A percentile compares a stretch with the other conserved stretches of the same genome.
Evolutionary conservation across 2,888 invertebrate genomes (phyloP).

Genomic region (Campopleginae sp.): DNA sequence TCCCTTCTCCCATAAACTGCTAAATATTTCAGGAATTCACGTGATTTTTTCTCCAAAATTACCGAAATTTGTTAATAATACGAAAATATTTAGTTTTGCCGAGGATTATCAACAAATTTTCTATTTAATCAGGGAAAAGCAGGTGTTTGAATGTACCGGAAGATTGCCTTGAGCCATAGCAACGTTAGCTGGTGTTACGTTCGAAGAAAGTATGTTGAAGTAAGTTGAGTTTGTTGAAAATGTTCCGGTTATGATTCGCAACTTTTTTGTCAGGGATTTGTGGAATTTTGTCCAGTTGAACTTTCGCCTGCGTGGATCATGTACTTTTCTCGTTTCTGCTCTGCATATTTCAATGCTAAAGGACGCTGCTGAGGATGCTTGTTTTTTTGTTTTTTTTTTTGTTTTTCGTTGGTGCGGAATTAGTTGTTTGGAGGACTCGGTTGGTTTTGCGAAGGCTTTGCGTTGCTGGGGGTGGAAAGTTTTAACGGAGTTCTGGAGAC

Average conservation of each 20-base stretch:
- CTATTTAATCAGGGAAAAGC: background rate
- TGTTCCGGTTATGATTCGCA: conserved; percentile 2
- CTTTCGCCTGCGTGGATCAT: conserved; percentile 26
- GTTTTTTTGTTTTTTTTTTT: conserved; percentile 28
- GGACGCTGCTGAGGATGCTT: background rate
- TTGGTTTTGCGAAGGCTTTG: background rate
- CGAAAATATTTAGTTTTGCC: too few species aligned
- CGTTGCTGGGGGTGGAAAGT: background rate
- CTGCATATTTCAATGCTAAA: background rate
- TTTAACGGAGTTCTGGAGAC: conserved; percentile 13
- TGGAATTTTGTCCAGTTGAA: conserved; percentile 18
- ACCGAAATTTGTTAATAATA: too few species aligned
- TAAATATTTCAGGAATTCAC: background rate
- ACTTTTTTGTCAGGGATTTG: conserved; percentile 20
- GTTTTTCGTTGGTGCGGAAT: background rate
- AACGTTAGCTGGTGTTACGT: background rate
- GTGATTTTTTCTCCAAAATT: background rate
- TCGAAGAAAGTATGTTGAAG: background rate
- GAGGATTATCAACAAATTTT: too few species aligned
- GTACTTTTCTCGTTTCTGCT: conserved; percentile 10
- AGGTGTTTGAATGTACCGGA: background rate
- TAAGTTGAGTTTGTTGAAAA: background rate
- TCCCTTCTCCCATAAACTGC: background rate
- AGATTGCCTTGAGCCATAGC: background rate
- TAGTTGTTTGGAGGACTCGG: background rate